Percentiles rank a stretch among this genome's conserved stretches.
These are phyloP conservation scores for Emys orbicularis DNA, from an alignment of 2,797 vertebrate species.

Conservation along the genomic window DNA sequence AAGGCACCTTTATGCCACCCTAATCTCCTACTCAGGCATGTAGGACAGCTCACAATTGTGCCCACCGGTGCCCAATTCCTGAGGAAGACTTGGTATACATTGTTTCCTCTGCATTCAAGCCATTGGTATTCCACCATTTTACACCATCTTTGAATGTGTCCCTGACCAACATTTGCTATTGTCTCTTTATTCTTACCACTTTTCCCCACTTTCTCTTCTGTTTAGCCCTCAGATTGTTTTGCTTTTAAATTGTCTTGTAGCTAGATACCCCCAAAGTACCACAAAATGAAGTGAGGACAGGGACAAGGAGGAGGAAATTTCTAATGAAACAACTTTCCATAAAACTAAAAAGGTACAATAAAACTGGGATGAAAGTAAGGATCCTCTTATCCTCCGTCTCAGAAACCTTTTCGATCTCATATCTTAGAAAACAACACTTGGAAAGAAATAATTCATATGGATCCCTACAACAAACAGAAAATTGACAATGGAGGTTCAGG, in stretches of 20 bases:
- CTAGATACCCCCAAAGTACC: neutral
- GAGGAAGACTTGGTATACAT: neutral
- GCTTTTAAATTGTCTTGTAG: neutral
- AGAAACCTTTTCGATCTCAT: neutral
- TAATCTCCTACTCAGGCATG: neutral
- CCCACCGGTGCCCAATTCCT: neutral
- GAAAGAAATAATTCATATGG: neutral
- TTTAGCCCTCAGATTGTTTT: neutral
- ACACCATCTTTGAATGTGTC: neutral
- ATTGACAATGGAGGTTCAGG: neutral
- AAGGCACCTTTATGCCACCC: neutral
- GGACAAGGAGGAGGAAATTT: neutral
- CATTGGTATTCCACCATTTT: neutral
- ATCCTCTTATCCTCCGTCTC: neutral
- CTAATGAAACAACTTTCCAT: too few species aligned
- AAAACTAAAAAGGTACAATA: neutral
- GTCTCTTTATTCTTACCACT: neutral
- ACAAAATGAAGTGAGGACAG: neutral
- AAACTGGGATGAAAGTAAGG: neutral
- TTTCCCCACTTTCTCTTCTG: accelerated
- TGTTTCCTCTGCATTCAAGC: neutral
- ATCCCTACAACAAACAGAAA: neutral
- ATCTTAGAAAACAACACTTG: neutral
- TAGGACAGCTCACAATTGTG: neutral
- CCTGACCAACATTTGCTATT: neutral